A percentile compares a stretch with the other conserved stretches of the same genome.
Evolutionary conservation across 2,888 invertebrate genomes (phyloP).

Genomic region (Loripinus fragilis): DNA sequence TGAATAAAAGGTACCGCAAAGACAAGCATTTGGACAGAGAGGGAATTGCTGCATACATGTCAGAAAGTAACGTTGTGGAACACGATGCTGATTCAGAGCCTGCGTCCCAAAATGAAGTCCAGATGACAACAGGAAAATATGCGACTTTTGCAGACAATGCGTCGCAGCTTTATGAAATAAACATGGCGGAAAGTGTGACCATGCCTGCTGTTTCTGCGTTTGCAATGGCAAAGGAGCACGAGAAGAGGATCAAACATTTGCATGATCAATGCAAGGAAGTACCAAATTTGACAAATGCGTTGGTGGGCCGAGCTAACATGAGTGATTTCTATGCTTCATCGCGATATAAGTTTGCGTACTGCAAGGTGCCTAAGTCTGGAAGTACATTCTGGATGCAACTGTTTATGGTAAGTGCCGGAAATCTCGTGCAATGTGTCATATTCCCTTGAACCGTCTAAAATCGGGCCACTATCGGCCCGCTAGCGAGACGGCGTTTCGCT

Average conservation of each 20-base stretch:
- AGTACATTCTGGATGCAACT: conserved; percentile 61
- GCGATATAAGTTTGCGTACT: conserved; percentile 51
- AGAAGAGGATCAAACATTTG: background rate
- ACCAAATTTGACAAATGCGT: background rate
- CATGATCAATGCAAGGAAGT: background rate
- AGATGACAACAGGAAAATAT: background rate
- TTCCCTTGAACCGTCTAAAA: too few relatives aligned
- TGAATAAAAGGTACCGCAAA: too few relatives aligned
- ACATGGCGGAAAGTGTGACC: background rate
- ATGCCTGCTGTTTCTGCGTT: background rate
- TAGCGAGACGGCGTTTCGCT: too few relatives aligned
- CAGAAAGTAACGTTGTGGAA: too few relatives aligned
- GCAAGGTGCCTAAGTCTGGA: conserved; percentile 56
- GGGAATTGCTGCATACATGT: too few relatives aligned
- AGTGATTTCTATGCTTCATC: conserved; percentile 41
- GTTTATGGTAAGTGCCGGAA: conserved; percentile 41
- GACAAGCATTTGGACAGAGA: too few relatives aligned
- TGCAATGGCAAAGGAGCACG: background rate
- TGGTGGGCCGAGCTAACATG: conserved; percentile 27
- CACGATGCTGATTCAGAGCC: too few relatives aligned
- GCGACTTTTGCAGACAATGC: background rate
- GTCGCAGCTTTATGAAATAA: background rate
- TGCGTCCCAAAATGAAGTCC: too few relatives aligned
- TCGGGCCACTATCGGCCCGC: too few relatives aligned
- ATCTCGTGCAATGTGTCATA: too few relatives aligned